Evolutionary conservation across 2,797 vertebrate genomes (phyloP), one percentile per base, ranked within the genome.

Genomic region (Cetoscarus ocellatus): DNA sequence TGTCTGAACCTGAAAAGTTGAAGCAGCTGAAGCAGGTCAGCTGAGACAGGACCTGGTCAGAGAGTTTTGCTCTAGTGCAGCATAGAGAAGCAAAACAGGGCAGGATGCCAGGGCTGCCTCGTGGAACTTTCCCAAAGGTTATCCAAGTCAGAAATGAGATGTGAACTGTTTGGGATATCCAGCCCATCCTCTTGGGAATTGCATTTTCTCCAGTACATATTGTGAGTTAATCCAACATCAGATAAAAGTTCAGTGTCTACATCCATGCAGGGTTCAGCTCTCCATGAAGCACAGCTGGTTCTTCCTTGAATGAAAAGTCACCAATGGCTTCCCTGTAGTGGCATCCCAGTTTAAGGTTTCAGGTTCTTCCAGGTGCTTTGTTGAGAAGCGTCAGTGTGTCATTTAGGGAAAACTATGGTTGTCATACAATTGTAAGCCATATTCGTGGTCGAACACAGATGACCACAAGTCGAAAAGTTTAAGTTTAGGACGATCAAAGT

Each of bases 41-140:
- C 67, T 66, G 54, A 67, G 50, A 73, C 57, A 71, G 65, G 68
- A 67, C 36, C 43, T 57, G 42, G 56, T 66, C 54, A 70, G 18
- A 68, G 38, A 65, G 36, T 80, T 67, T 52, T 36, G 36, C 58
- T 67, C 57, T 58, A 75, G 81, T 14, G 39, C 61, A 75, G 79
- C 52, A 36, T 73, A 87, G 86, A 87, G 86, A 80, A 84, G 76
- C 81, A 79, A 63, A 67, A 76, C 51, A 78, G 67, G 62, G 78
- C 67, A 62, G 34, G 40, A 48, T 39, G 53, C 58, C 42, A 68
- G 59, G 65, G 70, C 77, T 71, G 47, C 47, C 53, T 58, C 43
- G 36, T 36, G 36, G 44, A 62, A 64, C 42, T 49, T 67, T 53
- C 44, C 18, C 36, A 44, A 50, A 39, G 17, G 43, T 69, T 61